Conservation (phyloP, 2,113 vertebrate genomes). For the Neogale vison region DNA sequence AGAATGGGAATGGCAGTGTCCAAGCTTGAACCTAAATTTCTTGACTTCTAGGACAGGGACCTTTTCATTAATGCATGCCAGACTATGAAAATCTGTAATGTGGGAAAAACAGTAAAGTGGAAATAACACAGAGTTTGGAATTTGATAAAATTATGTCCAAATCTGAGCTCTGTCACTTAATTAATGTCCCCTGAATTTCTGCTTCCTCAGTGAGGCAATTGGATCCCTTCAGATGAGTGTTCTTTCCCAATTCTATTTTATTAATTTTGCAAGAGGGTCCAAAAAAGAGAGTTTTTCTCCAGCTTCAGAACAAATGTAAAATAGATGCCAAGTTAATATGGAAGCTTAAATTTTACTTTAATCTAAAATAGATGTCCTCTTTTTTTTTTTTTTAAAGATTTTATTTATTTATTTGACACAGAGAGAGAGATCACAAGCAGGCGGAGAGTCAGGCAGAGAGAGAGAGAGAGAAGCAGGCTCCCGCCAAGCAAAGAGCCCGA, state of each 20-base stretch:
- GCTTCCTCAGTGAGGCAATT: neutral
- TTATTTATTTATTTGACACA: too few relatives aligned
- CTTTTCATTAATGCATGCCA: neutral
- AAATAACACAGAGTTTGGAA: neutral
- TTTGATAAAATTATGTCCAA: neutral
- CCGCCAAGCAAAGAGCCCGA: too few relatives aligned
- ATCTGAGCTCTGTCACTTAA: neutral
- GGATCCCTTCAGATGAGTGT: neutral
- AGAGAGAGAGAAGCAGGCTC: too few relatives aligned
- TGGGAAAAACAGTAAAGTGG: neutral
- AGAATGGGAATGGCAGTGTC: neutral
- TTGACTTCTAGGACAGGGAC: neutral
- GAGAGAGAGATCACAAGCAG: too few relatives aligned
- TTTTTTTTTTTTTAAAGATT: too few relatives aligned
- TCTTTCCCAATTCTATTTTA: neutral
- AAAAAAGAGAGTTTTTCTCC: neutral
- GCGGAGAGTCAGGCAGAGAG: too few relatives aligned
- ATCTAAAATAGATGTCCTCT: conserved; percentile 37
- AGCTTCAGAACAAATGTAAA: neutral
- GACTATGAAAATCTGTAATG: neutral
- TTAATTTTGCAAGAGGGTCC: neutral
- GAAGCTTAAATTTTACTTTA: conserved; percentile 1
- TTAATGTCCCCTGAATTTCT: neutral
- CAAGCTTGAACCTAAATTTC: neutral
- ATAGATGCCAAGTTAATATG: neutral